Evolutionary conservation across 2,797 vertebrate species (phyloP).

Genomic region (Pipistrellus pygmaeus): DNA sequence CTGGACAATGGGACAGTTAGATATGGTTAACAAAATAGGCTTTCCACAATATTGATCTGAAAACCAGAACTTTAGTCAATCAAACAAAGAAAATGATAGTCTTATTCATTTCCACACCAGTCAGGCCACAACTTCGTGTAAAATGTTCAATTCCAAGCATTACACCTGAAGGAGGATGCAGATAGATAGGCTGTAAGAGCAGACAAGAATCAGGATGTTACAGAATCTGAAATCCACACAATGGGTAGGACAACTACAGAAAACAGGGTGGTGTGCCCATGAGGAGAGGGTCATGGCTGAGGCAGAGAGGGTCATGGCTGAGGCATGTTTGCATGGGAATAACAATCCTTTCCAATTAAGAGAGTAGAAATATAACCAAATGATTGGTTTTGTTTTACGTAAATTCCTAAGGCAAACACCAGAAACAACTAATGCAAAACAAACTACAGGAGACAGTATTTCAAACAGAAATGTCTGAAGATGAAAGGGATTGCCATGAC

Average conservation of each 20-base stretch:
- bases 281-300: neutral
- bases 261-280: neutral
- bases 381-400: slow-evolving; percentile 7
- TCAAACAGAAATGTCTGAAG: neutral
- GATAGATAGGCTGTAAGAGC: neutral
- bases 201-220: neutral
- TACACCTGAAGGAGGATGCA: neutral
- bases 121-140: neutral
- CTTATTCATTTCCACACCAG: neutral
- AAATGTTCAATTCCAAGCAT: neutral
- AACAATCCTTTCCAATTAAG: neutral
- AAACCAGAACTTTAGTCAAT: neutral
- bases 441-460: neutral
- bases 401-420: neutral
- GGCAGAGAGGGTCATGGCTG: rapidly evolving
- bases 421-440: neutral
- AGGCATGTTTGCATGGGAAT: neutral
- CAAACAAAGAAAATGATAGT: slow-evolving; percentile 25
- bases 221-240: neutral
- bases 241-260: neutral
- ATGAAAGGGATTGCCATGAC: neutral
- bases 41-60: neutral
- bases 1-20: neutral
- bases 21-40: neutral
- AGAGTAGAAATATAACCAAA: neutral